Conservation (phyloP, 2,797 vertebrate genomes). For the Otolemur crassicaudatus region DNA sequence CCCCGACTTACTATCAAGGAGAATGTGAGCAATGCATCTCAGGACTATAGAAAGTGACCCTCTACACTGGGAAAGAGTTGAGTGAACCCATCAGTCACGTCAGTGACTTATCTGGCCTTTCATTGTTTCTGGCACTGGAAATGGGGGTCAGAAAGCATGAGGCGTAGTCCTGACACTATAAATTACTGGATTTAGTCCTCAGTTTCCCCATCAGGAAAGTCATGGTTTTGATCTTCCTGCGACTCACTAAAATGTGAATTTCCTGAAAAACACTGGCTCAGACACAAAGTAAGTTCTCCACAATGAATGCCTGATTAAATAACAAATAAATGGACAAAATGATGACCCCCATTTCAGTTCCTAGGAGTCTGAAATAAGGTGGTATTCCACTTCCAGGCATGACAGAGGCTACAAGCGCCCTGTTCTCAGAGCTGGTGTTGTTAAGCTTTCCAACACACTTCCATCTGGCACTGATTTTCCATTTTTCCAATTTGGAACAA, state of each 20-base stretch:
- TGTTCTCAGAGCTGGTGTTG: constrained; percentile 15
- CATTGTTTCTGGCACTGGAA: background rate
- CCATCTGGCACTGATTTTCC: constrained; percentile 73
- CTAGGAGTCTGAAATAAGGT: constrained; percentile 32
- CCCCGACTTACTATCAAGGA: background rate
- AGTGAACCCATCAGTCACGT: background rate
- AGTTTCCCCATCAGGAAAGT: background rate
- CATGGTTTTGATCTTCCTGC: background rate
- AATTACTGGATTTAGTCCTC: background rate
- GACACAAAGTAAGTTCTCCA: background rate
- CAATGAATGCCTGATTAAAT: constrained; percentile 31
- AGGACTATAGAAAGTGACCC: background rate
- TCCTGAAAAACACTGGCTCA: background rate
- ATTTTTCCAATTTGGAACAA: constrained; percentile 77
- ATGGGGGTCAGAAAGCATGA: background rate
- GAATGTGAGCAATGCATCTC: background rate
- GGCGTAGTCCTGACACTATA: background rate
- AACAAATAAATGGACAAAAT: constrained; percentile 6
- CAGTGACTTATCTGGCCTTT: background rate
- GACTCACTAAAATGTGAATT: background rate
- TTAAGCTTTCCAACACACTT: constrained; percentile 61
- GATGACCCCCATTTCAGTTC: background rate
- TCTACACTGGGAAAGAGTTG: background rate
- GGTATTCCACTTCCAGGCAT: background rate
- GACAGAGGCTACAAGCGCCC: constrained; percentile 4